Percentiles rank a stretch among this genome's conserved stretches.
phyloP scores from a whole-genome alignment of 1,140 invertebrate genomes.

The Leptinotarsa defecta region DNA sequence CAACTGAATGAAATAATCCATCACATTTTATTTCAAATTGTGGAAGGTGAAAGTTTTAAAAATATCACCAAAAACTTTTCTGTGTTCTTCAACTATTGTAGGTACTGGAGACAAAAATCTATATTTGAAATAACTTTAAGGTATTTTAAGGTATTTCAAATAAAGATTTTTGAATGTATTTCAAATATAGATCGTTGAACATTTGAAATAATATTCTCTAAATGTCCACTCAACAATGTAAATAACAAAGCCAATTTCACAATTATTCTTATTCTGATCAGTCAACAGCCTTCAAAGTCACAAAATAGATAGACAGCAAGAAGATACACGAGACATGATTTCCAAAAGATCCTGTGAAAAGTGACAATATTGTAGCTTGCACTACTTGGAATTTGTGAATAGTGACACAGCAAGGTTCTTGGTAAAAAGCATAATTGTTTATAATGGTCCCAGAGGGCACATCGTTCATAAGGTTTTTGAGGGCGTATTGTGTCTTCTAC shows the following conservation, averaged over 20 bases:
- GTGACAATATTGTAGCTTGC: not conserved
- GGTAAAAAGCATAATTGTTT: slow-evolving; percentile 19
- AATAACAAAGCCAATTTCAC: not conserved
- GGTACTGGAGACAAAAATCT: too few relatives aligned
- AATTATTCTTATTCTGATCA: not conserved
- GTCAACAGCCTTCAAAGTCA: not conserved
- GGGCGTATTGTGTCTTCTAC: slow-evolving; percentile 20
- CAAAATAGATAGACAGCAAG: not conserved
- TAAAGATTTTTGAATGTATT: too few relatives aligned
- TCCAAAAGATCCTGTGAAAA: not conserved
- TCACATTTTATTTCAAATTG: too few relatives aligned
- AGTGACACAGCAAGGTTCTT: slow-evolving; percentile 10
- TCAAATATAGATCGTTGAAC: too few relatives aligned
- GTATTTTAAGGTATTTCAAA: too few relatives aligned
- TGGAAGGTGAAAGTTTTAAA: too few relatives aligned
- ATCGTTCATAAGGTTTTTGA: slow-evolving; percentile 23
- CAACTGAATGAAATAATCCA: too few relatives aligned
- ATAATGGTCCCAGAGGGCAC: slow-evolving; percentile 24
- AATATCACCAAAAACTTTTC: too few relatives aligned
- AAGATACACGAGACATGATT: not conserved
- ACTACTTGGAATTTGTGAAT: slow-evolving; percentile 24
- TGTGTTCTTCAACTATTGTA: too few relatives aligned
- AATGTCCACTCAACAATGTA: too few relatives aligned
- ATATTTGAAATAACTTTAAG: too few relatives aligned
- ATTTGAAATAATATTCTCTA: too few relatives aligned